These are phyloP conservation scores for Microcebus tavaratra DNA, from an alignment of 2,113 vertebrate genomes.

Conservation along the genomic window DNA sequence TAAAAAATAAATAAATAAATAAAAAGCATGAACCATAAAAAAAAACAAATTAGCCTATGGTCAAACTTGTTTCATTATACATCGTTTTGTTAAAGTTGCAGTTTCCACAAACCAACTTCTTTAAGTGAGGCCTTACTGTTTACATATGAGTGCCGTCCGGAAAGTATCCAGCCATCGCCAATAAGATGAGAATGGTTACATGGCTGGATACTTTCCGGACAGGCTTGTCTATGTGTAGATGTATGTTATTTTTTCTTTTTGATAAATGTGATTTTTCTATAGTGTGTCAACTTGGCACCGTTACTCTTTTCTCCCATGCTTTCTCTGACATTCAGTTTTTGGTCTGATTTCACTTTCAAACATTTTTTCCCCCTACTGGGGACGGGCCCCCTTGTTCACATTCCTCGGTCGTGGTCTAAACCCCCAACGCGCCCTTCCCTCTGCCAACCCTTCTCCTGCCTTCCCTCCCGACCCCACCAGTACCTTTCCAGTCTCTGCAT, in stretches of 20 bases:
- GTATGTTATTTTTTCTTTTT: neutral
- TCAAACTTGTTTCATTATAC: neutral
- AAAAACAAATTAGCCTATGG: neutral
- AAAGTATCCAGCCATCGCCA: no score
- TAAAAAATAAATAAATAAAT: no score
- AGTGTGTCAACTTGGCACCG: neutral
- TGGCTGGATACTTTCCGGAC: no score
- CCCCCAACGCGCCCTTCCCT: fast-evolving
- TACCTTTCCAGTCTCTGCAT: conserved; percentile 99
- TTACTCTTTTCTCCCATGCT: neutral
- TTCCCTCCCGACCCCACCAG: neutral
- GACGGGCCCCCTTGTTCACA: neutral
- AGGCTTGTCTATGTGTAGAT: fast-evolving
- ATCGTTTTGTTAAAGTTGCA: neutral
- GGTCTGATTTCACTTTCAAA: neutral
- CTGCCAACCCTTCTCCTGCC: fast-evolving
- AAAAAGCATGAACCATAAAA: no score
- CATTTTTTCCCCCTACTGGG: fast-evolving
- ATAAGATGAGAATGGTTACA: no score
- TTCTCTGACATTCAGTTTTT: neutral
- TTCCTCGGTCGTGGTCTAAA: neutral
- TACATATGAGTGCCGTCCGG: no score
- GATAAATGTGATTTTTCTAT: neutral
- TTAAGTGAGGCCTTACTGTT: neutral
- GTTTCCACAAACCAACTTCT: neutral